Base-by-base conservation (phyloP, 2,113 vertebrate species). In the Saccopteryx bilineata region DNA sequence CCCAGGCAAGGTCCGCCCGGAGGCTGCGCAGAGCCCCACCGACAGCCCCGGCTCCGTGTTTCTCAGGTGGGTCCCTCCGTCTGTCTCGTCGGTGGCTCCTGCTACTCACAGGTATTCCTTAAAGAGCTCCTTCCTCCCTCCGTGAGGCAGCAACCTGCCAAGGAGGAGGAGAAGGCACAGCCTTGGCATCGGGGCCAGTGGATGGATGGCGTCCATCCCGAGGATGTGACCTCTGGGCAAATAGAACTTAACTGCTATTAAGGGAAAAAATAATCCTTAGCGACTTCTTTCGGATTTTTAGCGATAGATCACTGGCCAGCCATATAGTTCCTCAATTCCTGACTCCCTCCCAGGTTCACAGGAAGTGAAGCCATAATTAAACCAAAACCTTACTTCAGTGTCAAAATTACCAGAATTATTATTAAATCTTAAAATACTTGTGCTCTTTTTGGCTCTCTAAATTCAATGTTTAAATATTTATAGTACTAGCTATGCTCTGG, bases 1-100 rank as follows among this genome's bases (percentile, higher is more conserved):
- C 95, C 96, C 94, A 5, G 63, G 0, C 26, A 96, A 93, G 31
- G 68, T 60, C 52, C 60, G 78, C 6, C 52, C 61, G 0, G 89
- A 95, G 48, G 39, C n/a, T 5, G 85, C 86, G 0, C 65, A 63
- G 76, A 98, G 98, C 84, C 87, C 97, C 54, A 82, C 93, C 0
- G 98, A 98, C 52, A 98, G 97, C 54, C 91, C 86, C 0, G 65
- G 97, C 97, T 98, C 98, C 0, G 97, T 97, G 76, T 98, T 98
- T 94, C 14, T 98, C 94, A 98, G 98, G 99, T 99, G 98, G 97
- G 97, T 95, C 28, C 72, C 1, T 31, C 24, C 1, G 1, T 5
- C 31, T 2, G 33, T 28, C 15, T 0, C 8, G 2, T 39, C 0
- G 12, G 12, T 2, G 31, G 23, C 82, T 52, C 28, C 5, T 0